Evolutionary conservation across 2,113 vertebrate genomes (phyloP), one percentile per base, ranked within the genome.

Genomic region (Gymnarchus niloticus): DNA sequence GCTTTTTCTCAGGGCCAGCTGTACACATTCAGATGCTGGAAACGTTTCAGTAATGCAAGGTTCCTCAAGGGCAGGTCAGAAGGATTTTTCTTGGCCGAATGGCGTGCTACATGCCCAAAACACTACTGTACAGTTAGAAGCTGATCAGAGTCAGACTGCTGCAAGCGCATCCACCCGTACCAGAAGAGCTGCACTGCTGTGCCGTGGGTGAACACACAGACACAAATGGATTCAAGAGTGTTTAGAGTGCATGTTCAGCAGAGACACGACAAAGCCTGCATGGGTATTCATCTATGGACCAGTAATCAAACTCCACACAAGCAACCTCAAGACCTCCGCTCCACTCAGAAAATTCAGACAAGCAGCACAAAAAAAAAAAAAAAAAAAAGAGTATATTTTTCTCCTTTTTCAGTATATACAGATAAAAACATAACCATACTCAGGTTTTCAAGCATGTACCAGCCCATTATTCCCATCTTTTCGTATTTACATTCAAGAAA

Each of bases 401-500:
- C 37, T 41, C 33, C 81, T 10, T 10, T 69, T 33, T 81, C 7
- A 76, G 33, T 77, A 89, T 87, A 12, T 69, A 88, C 81, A 87
- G 49, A 77, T 83, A 89, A 90, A 91, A 93, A 94, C 92, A 88
- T 78, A 85, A 92, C 87, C 90, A 91, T 91, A 91, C 92, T 90
- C 92, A 92, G 93, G 87, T 91, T 59, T 90, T 91, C 88, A 91
- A 93, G 87, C 86, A 91, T 91, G 89, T 87, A 89, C 89, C 86
- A 87, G 89, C 89, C 84, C 61, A 83, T 87, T 87, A 87, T 87
- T 89, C 92, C 91, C 86, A 88, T 91, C 88, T 19, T 73, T 33
- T 73, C 84, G 90, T 87, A 80, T 89, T 89, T 91, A 93, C 90
- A 92, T 91, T 91, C 91, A 92, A 92, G 89, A 91, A 92, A 93